phyloP scores from a whole-genome alignment of 2,113 vertebrate genomes.

The Benthochromis sp. region DNA sequence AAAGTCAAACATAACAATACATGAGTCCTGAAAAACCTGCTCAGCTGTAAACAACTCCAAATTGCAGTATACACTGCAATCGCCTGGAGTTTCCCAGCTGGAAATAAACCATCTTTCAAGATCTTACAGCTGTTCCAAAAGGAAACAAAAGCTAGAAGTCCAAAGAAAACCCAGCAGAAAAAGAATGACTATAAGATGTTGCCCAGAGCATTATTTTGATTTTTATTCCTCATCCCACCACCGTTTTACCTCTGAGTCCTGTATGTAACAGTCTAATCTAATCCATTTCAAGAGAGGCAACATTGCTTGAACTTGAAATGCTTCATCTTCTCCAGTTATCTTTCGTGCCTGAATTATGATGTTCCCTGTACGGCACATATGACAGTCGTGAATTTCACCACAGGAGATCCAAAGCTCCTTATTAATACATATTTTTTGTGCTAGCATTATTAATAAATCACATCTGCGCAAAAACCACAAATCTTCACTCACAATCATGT shows the following conservation, averaged over 20 bases:
- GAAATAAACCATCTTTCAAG: constrained; percentile 35
- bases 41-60: constrained; percentile 33
- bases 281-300: constrained; percentile 82
- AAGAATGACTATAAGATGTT: not conserved
- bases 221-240: not conserved
- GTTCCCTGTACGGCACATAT: constrained; percentile 66
- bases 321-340: constrained; percentile 73
- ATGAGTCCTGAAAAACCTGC: not conserved
- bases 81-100: constrained; percentile 41
- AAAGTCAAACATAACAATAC: constrained; percentile 22
- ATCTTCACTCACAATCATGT: constrained; percentile 17
- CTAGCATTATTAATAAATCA: not conserved
- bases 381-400: constrained; percentile 32
- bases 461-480: constrained; percentile 35
- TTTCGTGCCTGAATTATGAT: constrained; percentile 82
- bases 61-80: constrained; percentile 18
- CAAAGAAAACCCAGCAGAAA: not conserved
- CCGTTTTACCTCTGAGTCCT: constrained; percentile 74
- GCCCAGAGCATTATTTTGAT: not conserved
- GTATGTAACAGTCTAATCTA: constrained; percentile 79
- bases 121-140: constrained; percentile 32
- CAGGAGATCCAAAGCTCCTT: constrained; percentile 17
- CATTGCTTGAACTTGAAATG: constrained; percentile 68
- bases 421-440: constrained; percentile 27
- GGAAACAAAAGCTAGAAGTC: constrained; percentile 2